A percentile compares a stretch with the other conserved stretches of the same genome.
These are phyloP conservation scores for Yoshiicerus persimilis DNA, from an alignment of 1,140 invertebrate genomes.

Conservation along the genomic window DNA sequence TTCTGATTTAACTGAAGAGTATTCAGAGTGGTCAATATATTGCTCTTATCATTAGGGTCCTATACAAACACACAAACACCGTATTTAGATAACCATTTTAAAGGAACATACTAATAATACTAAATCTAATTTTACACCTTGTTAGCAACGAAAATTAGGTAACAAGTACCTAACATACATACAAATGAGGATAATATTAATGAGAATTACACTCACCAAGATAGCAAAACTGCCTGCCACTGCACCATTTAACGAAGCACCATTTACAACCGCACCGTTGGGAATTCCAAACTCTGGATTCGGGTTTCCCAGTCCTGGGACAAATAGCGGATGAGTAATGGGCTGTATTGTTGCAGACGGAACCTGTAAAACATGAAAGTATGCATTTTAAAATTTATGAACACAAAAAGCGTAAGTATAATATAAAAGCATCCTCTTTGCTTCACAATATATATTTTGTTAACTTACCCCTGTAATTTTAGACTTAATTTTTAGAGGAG, in stretches of 20 bases:
- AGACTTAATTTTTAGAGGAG: not conserved
- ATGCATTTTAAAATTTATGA: not conserved
- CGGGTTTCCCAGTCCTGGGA: not conserved
- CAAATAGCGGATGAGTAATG: not conserved
- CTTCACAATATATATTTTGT: not conserved
- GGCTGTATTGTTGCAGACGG: not conserved
- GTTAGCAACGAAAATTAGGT: not conserved
- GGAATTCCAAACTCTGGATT: not conserved
- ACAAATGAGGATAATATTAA: no score
- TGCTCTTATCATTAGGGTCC: not conserved
- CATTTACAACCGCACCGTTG: not conserved
- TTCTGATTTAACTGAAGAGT: not conserved
- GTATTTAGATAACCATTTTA: no score
- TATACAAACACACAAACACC: not conserved
- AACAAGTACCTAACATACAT: not conserved
- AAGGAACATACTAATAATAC: not conserved
- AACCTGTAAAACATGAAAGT: not conserved
- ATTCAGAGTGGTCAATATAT: not conserved
- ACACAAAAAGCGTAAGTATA: not conserved
- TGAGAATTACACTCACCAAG: not conserved
- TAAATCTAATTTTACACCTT: not conserved
- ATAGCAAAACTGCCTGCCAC: not conserved
- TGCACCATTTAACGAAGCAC: not conserved
- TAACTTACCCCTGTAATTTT: not conserved
- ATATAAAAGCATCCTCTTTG: no score